phyloP scores from a whole-genome alignment of 2,888 invertebrate species.

The Leuctra nigra region DNA sequence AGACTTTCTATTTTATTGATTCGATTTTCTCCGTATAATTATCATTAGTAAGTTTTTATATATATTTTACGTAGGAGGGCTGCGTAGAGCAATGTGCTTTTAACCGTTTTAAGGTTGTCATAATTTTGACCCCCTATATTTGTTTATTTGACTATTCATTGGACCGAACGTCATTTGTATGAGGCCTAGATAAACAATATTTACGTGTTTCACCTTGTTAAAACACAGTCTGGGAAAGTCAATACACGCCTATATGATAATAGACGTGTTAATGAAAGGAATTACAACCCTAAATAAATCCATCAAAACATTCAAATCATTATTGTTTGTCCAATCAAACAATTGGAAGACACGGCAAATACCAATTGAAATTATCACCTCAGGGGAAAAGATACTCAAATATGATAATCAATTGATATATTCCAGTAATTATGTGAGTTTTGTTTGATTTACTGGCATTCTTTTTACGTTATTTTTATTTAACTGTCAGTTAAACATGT shows the following conservation, averaged over 20 bases:
- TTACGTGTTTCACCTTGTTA: conserved; percentile 12
- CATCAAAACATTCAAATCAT: conserved; percentile 7
- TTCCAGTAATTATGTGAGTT: too few species aligned
- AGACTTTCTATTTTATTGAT: too few species aligned
- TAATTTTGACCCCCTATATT: conserved; percentile 9
- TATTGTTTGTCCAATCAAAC: not conserved
- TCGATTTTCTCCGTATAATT: conserved; percentile 16
- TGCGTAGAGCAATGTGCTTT: too few species aligned
- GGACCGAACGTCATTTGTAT: not conserved
- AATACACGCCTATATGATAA: conserved; percentile 9
- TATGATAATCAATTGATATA: too few species aligned
- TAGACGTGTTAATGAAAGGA: conserved; percentile 16
- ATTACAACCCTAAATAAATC: conserved; percentile 11
- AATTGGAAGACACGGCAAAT: too few species aligned
- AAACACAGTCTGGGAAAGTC: conserved; percentile 11
- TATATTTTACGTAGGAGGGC: not conserved
- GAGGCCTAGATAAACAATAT: conserved; percentile 6
- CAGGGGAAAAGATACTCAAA: too few species aligned
- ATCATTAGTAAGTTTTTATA: conserved; percentile 12
- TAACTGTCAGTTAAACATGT: too few species aligned
- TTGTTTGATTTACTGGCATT: too few species aligned
- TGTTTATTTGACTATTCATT: conserved; percentile 10
- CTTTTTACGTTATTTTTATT: too few species aligned
- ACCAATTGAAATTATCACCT: too few species aligned
- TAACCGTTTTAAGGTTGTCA: too few species aligned